phyloP scores from a whole-genome alignment of 2,888 invertebrate genomes.

The Malthinus flaveolus region DNA sequence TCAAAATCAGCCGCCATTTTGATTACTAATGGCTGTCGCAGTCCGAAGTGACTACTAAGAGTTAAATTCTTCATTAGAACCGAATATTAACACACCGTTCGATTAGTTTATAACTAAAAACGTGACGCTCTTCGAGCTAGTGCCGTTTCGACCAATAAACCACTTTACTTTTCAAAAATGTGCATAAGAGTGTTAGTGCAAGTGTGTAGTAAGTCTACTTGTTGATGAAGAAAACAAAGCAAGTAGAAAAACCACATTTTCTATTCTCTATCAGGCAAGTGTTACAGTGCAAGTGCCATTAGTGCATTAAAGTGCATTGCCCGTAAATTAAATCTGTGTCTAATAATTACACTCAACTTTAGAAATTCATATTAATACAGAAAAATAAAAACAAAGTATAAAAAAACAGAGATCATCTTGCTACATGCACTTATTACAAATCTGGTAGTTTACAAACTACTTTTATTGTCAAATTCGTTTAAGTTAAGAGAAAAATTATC shows the following conservation, averaged over 20 bases:
- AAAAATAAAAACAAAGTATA: constrained; percentile 20
- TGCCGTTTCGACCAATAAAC: too few species aligned
- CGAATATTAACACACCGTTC: too few species aligned
- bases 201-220: not conserved
- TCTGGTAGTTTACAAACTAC: constrained; percentile 22
- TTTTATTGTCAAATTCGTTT: constrained; percentile 17
- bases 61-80: too few species aligned
- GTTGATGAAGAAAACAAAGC: not conserved
- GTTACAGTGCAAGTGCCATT: constrained; percentile 24
- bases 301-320: constrained; percentile 21
- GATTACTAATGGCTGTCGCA: too few species aligned
- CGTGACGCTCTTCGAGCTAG: too few species aligned
- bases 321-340: constrained; percentile 18
- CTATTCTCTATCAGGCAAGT: constrained; percentile 28
- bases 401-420: constrained; percentile 24
- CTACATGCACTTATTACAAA: constrained; percentile 18
- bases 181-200: constrained; percentile 6
- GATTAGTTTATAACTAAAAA: too few species aligned
- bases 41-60: too few species aligned
- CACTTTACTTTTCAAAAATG: not conserved
- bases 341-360: not conserved
- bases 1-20: too few species aligned
- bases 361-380: constrained; percentile 15
- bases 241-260: constrained; percentile 1
- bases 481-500: not conserved